Evolutionary conservation across 1,140 invertebrate species (phyloP).

Genomic region (Goniozus legneri): DNA sequence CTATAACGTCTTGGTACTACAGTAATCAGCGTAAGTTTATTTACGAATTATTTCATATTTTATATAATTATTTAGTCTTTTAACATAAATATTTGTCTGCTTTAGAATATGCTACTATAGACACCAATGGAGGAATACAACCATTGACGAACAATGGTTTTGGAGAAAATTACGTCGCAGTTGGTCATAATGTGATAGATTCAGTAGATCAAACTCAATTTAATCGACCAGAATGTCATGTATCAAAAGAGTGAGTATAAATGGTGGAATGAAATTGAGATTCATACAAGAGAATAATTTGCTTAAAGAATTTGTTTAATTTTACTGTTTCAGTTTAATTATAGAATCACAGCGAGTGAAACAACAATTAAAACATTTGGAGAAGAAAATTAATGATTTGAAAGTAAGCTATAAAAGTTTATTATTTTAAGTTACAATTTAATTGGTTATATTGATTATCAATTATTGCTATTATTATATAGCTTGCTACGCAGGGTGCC

Average conservation of each 20-base stretch:
- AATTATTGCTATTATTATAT: constrained; percentile 16
- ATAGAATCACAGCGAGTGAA: constrained; percentile 64
- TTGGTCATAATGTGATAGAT: constrained; percentile 47
- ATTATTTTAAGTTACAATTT: background rate
- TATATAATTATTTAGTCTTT: background rate
- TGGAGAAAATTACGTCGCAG: constrained; percentile 47
- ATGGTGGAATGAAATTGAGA: background rate
- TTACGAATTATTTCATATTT: background rate
- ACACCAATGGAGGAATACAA: constrained; percentile 38
- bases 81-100: constrained; percentile 14
- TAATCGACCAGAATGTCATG: constrained; percentile 37
- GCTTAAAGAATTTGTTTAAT: constrained; percentile 1
- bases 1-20: constrained; percentile 57
- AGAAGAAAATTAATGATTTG: constrained; percentile 65
- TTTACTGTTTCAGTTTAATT: constrained; percentile 46
- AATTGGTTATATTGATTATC: background rate
- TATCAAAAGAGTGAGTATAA: constrained; percentile 49
- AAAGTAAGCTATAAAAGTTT: constrained; percentile 49
- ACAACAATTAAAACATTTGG: constrained; percentile 62
- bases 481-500: constrained; percentile 54
- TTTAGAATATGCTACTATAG: constrained; percentile 41
- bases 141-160: constrained; percentile 33
- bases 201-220: constrained; percentile 33
- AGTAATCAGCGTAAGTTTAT: constrained; percentile 47
- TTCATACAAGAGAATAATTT: background rate